A percentile compares a stretch with the other conserved stretches of the same genome.
Conservation (phyloP, 2,888 invertebrate species). For the Melikaiella ostensackeni region DNA sequence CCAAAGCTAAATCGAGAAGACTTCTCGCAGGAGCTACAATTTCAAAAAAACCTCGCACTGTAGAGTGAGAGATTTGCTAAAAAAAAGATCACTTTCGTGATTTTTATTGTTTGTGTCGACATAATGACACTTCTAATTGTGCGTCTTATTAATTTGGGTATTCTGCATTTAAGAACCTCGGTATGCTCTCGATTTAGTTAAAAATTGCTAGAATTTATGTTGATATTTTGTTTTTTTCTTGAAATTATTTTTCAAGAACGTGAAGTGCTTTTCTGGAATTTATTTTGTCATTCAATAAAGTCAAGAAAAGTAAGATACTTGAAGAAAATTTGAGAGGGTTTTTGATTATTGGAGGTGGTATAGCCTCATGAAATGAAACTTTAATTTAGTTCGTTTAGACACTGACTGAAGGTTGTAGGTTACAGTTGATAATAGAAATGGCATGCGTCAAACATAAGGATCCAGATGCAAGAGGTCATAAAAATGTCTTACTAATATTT, state of each 20-base stretch:
- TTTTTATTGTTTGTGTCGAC: constrained; percentile 22
- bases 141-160: constrained; percentile 21
- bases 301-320: not conserved
- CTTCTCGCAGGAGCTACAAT: not conserved
- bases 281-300: not conserved
- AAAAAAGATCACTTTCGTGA: constrained; percentile 1
- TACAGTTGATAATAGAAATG: constrained; percentile 29
- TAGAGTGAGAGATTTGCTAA: constrained; percentile 8
- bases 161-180: not conserved
- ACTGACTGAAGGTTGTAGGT: constrained; percentile 17
- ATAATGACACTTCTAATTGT: constrained; percentile 36
- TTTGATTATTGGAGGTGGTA: constrained; percentile 8
- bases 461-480: constrained; percentile 36
- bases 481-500: constrained; percentile 35
- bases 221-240: not conserved
- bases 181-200: constrained; percentile 19
- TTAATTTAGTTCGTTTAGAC: constrained; percentile 27
- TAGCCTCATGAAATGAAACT: constrained; percentile 10
- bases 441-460: constrained; percentile 33
- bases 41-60: not conserved
- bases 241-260: not conserved
- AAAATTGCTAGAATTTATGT: not conserved
- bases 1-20: constrained; percentile 19
- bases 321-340: not conserved
- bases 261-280: not conserved